phyloP scores from a whole-genome alignment of 2,888 invertebrate species.

The Synergus itoensis region DNA sequence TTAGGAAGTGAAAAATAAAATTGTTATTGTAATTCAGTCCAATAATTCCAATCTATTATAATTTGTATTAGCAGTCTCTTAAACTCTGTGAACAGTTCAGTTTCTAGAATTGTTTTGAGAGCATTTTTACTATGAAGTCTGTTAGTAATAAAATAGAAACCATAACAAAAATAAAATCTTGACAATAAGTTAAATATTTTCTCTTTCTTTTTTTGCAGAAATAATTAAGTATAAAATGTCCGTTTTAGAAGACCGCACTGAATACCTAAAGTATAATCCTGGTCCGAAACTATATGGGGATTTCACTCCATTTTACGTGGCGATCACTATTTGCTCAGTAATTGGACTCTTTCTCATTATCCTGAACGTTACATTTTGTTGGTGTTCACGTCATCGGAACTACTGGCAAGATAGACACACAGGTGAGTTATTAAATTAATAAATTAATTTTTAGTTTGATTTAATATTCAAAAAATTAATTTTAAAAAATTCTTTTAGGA shows the following conservation, averaged over 20 bases:
- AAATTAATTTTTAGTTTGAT: background rate
- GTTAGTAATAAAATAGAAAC: background rate
- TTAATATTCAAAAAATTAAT: slow-evolving; percentile 18
- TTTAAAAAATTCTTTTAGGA: slow-evolving; percentile 78
- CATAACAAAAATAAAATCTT: background rate
- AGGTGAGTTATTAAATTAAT: slow-evolving; percentile 78
- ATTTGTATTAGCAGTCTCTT: no score
- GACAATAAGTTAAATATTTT: slow-evolving; percentile 44
- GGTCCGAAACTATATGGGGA: slow-evolving; percentile 79
- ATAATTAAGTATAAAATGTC: slow-evolving; percentile 79
- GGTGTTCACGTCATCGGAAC: slow-evolving; percentile 87
- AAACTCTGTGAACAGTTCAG: no score
- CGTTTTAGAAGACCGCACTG: slow-evolving; percentile 82
- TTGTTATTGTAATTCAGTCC: background rate
- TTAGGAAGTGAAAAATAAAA: background rate
- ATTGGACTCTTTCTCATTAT: slow-evolving; percentile 85
- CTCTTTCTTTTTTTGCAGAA: slow-evolving; percentile 70
- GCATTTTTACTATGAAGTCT: no score
- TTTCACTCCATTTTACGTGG: slow-evolving; percentile 92
- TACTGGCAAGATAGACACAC: slow-evolving; percentile 93
- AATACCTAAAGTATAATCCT: slow-evolving; percentile 81
- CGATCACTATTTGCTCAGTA: slow-evolving; percentile 88
- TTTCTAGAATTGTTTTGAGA: no score
- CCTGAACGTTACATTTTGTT: slow-evolving; percentile 89
- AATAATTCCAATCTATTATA: no score